A percentile compares a stretch with the other conserved stretches of the same genome.
These are phyloP conservation scores for Dendrocopos noguchii DNA, from an alignment of 2,113 vertebrate species.

Conservation along the genomic window DNA sequence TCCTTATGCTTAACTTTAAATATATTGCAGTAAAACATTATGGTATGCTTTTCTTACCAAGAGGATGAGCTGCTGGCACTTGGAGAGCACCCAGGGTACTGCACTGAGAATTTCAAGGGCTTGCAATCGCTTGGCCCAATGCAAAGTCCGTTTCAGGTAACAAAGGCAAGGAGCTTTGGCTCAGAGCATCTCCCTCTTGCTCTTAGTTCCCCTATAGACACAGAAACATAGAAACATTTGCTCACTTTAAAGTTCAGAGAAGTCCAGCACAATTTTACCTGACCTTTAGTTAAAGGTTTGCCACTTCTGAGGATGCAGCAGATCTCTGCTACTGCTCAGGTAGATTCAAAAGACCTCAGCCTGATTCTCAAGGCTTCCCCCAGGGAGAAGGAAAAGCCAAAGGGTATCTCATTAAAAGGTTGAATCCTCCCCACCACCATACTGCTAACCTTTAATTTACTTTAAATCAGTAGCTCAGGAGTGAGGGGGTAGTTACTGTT, in stretches of 20 bases:
- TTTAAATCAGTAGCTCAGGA: not conserved
- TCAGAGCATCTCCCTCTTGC: not conserved
- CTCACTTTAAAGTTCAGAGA: slow-evolving; percentile 4
- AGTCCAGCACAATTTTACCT: not conserved
- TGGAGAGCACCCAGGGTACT: accelerated
- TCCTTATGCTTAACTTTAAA: not conserved
- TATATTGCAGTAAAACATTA: not conserved
- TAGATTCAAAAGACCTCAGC: not conserved
- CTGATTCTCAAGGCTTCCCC: not conserved
- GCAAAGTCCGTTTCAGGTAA: not conserved
- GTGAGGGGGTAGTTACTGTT: not conserved
- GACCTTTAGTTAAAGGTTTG: slow-evolving; percentile 42
- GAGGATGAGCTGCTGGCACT: not conserved
- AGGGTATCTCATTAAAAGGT: not conserved
- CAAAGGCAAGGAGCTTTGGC: accelerated
- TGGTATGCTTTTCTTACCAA: not conserved
- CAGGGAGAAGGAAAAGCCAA: not conserved
- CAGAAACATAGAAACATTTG: not conserved
- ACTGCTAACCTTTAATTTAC: not conserved
- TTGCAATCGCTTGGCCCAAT: not conserved
- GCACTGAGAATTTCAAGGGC: not conserved
- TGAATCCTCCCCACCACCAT: too few species aligned
- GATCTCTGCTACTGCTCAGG: not conserved
- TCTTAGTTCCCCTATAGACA: not conserved
- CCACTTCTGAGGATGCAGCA: not conserved